Base-by-base conservation (phyloP, 2,797 vertebrate species). In the Alfaro cultratus region DNA sequence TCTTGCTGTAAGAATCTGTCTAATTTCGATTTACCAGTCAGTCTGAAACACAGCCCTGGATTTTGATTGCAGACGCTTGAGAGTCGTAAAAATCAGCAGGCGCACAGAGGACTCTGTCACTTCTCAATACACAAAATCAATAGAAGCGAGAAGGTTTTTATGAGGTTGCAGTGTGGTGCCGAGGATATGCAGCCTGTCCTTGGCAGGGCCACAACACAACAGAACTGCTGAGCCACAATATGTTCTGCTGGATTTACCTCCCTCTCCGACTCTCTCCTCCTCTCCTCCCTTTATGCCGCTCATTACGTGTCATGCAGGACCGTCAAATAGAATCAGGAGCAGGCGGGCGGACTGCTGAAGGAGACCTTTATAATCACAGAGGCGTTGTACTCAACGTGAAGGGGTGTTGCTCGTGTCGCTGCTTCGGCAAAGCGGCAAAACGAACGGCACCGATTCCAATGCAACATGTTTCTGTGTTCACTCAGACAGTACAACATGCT, bases 181-280 rank as follows among this genome's bases (percentile, higher is more conserved):
- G 6, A 78, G 76, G 80, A 86, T 62, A 80, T 74, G 68, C 83
- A 83, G 80, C 46, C 78, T 75, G 90, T 91, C 89, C 86, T 91
- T 93, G 90, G 86, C 84, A 84, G 75, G 81, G 80, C 78, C 75
- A 67, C 80, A 78, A 79, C 60, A 77, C 78, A 88, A 72, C 76
- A 83, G 83, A 92, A 89, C 79, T 91, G 90, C 89, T 92, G 89
- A 89, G 89, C 86, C 73, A 86, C 85, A 86, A 84, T 89, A 84
- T 88, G 86, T 84, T 86, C 85, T 76, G 77, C 84, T 88, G 85
- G 87, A 90, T 89, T 87, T 86, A 81, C 77, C 78, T 81, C 83
- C 12, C 55, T 45, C 73, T 46, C 31, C 43, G 53, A 57, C 71
- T 29, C 68, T 29, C 68, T 82, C 67, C 62, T 62, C 51, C 73